Evolutionary conservation across 1,140 invertebrate genomes (phyloP).

Genomic region (Lordiphosa mommai): DNA sequence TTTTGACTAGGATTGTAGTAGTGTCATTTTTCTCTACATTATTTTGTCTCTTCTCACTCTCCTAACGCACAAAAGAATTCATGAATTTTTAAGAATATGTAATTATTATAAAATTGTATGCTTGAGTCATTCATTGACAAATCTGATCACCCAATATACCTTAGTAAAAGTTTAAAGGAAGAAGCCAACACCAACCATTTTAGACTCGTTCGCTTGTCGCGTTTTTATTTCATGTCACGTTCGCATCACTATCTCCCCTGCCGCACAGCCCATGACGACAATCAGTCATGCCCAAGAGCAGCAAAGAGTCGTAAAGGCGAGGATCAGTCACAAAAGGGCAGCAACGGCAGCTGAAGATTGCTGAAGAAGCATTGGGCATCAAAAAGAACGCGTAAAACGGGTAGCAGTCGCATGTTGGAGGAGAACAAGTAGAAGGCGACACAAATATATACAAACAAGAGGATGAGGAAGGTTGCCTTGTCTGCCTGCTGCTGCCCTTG

Average conservation of each 20-base stretch:
- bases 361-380: constrained; percentile 21
- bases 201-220: too few species aligned
- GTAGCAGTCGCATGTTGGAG: constrained; percentile 39
- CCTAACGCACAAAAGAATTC: too few species aligned
- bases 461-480: constrained; percentile 2
- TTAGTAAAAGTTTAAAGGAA: too few species aligned
- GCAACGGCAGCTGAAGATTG: constrained; percentile 17
- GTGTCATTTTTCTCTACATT: too few species aligned
- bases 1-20: too few species aligned
- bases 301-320: constrained; percentile 25
- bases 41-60: too few species aligned
- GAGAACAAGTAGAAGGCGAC: constrained; percentile 32
- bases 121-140: too few species aligned
- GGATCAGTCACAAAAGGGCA: constrained; percentile 71
- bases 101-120: too few species aligned
- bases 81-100: too few species aligned
- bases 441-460: constrained; percentile 23
- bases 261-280: constrained; percentile 10
- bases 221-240: constrained; percentile 26
- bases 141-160: too few species aligned
- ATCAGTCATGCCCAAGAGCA: constrained; percentile 16
- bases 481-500: constrained; percentile 1
- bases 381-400: constrained; percentile 71
- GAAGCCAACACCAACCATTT: too few species aligned
- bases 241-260: constrained; percentile 15